Evolutionary conservation across 2,888 invertebrate genomes (phyloP), one percentile per base, ranked within the genome.

Genomic region (Athalia cordata): DNA sequence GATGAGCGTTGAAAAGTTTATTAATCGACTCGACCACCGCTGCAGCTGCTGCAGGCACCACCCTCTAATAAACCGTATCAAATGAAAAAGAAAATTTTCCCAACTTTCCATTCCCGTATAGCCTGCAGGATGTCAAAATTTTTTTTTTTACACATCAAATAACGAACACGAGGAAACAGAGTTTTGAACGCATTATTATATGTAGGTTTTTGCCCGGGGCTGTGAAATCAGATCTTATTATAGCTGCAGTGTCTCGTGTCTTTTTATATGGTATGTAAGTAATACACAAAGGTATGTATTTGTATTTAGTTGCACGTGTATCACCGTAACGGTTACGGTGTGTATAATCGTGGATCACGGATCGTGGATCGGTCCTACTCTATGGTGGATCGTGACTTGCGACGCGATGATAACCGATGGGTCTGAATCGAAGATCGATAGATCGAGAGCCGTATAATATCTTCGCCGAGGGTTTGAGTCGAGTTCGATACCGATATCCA

Each of bases 141-240:
- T 29, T 29, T 29, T 29, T 29, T 29, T 29, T 29, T 29, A 1
- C 29, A 29, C 29, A 2, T 29, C 29, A 29, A 29, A 29, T 29
- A 29, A 29, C 29, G 29, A 29, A 29, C 29, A 29, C 29, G 13
- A 68, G 68, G 68, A 68, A 55, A 43, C 68, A 15, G 52, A n/a
- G 43, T 52, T 11, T 13, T 13, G 11, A n/a, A 29, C 4, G 29
- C 29, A 29, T 7, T 4, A 55, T 11, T 1, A 7, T 7, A 4
- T 9, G 15, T 72, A 59, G 8, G 57, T 57, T 72, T 47, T 62
- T 70, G 62, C 77, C 70, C 57, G 43, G 13, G 70, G 77, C 70
- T 50, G 77, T 77, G 77, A 77, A 77, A 77, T 77, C 77, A 77
- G 77, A 77, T 77, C 77, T 68, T 29, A 29, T 29, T 29, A 29